phyloP scores from a whole-genome alignment of 2,888 invertebrate species.

The Troides aeacus region DNA sequence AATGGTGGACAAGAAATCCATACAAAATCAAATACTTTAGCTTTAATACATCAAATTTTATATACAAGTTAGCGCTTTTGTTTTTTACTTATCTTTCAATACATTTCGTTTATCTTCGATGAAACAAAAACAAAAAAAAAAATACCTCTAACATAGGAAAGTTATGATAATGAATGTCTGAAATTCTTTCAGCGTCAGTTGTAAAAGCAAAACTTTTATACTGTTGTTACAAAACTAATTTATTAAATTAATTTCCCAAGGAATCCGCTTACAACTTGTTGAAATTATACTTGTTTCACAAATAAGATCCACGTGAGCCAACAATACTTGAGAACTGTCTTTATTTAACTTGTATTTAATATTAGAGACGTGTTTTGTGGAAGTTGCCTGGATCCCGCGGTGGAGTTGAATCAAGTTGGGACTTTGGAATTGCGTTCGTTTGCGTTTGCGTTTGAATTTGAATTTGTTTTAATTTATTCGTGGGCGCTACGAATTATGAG shows the following conservation, averaged over 20 bases:
- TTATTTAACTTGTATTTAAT: slow-evolving; percentile 75
- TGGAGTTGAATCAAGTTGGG: slow-evolving; percentile 57
- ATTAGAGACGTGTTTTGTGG: slow-evolving; percentile 66
- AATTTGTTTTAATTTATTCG: slow-evolving; percentile 54
- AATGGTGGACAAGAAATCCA: not conserved
- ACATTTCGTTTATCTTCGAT: slow-evolving; percentile 20
- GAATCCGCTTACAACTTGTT: slow-evolving; percentile 58
- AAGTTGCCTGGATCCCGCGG: slow-evolving; percentile 54
- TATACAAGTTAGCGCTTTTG: slow-evolving; percentile 10
- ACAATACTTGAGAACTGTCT: slow-evolving; percentile 65
- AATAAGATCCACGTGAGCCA: slow-evolving; percentile 63
- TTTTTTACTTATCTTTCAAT: slow-evolving; percentile 9
- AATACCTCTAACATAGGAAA: slow-evolving; percentile 31
- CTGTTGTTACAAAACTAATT: slow-evolving; percentile 59
- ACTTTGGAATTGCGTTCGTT: slow-evolving; percentile 62
- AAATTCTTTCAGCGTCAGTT: slow-evolving; percentile 52
- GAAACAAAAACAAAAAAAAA: slow-evolving; percentile 26
- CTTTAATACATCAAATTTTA: slow-evolving; percentile 1
- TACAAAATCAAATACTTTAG: no score
- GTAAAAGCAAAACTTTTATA: slow-evolving; percentile 47
- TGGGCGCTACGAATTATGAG: slow-evolving; percentile 42
- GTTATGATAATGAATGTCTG: slow-evolving; percentile 43
- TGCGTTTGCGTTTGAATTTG: slow-evolving; percentile 50
- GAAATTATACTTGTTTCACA: slow-evolving; percentile 65
- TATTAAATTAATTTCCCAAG: slow-evolving; percentile 65